A percentile compares a stretch with the other conserved stretches of the same genome.
phyloP scores from a whole-genome alignment of 2,888 invertebrate species.

The Capitulum mitella region DNA sequence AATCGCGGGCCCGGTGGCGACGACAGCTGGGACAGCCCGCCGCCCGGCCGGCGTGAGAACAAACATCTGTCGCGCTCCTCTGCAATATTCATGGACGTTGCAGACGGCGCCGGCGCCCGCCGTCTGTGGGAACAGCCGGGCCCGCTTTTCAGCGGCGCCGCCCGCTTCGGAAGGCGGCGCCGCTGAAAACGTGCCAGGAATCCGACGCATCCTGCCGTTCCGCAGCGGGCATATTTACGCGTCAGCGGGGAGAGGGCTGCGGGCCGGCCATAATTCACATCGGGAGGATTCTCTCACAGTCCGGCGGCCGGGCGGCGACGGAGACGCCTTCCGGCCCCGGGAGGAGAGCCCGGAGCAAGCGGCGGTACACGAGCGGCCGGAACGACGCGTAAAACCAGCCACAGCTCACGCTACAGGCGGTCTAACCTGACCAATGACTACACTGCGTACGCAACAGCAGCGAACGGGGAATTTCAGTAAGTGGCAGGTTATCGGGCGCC shows the following conservation, averaged over 20 bases:
- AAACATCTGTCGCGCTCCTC: background rate
- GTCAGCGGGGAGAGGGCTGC: background rate
- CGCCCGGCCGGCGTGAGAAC: background rate
- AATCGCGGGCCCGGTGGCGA: background rate
- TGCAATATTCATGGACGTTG: constrained; percentile 20
- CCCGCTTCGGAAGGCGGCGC: background rate
- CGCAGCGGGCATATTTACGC: background rate
- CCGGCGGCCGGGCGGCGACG: no score
- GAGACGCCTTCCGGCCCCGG: no score
- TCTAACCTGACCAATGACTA: no score
- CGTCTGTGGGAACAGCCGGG: background rate
- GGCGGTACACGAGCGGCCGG: no score
- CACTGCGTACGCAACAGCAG: no score
- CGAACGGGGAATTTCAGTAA: no score
- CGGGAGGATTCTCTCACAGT: no score
- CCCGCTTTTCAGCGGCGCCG: background rate
- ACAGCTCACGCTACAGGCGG: no score
- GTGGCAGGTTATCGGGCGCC: no score
- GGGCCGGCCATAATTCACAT: background rate
- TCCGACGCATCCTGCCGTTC: background rate
- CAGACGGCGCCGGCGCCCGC: background rate
- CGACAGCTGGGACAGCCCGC: background rate
- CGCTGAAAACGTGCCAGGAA: background rate
- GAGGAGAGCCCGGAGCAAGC: no score
- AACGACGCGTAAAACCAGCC: no score